Evolutionary conservation across 2,888 invertebrate species (phyloP).

Genomic region (Malthinus flaveolus): DNA sequence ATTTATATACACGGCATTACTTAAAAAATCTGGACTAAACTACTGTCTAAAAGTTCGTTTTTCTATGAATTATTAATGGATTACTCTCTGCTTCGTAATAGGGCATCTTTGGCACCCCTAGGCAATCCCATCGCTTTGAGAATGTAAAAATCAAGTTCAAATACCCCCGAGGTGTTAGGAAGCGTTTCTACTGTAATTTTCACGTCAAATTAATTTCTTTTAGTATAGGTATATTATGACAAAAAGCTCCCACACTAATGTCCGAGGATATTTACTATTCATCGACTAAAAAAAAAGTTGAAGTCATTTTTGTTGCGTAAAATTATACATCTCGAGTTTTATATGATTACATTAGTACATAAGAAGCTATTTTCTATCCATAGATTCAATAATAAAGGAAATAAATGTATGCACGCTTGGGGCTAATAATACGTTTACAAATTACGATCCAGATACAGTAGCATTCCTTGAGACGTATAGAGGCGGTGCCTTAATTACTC

Average conservation of each 20-base stretch:
- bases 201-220: too few relatives aligned
- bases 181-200: too few relatives aligned
- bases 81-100: too few relatives aligned
- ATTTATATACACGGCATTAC: too few relatives aligned
- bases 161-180: too few relatives aligned
- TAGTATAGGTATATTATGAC: neutral
- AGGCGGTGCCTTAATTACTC: slow-evolving; percentile 55
- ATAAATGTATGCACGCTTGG: slow-evolving; percentile 49
- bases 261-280: neutral
- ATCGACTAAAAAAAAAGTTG: neutral
- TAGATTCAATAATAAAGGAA: slow-evolving; percentile 47
- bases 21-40: too few relatives aligned
- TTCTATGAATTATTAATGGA: too few relatives aligned
- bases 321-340: neutral
- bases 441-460: slow-evolving; percentile 55
- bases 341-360: too few relatives aligned
- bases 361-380: neutral
- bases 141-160: too few relatives aligned
- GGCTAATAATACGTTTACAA: slow-evolving; percentile 53
- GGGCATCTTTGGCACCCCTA: too few relatives aligned
- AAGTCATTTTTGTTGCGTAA: neutral
- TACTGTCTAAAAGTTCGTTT: too few relatives aligned
- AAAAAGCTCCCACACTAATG: neutral
- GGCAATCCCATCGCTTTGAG: too few relatives aligned
- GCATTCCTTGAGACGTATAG: slow-evolving; percentile 52